These are phyloP conservation scores for Macropodus opercularis DNA, from an alignment of 2,797 vertebrate species.

Conservation along the genomic window DNA sequence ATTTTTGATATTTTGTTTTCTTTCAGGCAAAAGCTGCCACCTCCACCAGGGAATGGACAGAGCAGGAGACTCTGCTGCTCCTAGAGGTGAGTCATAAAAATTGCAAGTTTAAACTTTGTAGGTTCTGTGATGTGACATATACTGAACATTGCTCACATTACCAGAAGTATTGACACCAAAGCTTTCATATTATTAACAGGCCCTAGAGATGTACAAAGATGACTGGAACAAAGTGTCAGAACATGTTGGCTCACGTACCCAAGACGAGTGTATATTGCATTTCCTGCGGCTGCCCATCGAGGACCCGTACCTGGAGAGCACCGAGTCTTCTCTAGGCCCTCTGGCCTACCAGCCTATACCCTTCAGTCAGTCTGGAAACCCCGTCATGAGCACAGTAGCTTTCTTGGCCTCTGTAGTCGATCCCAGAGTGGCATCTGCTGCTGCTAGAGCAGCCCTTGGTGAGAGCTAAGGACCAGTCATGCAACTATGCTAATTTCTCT, in stretches of 20 bases:
- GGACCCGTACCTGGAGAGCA: conserved; percentile 94
- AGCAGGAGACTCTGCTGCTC: conserved; percentile 95
- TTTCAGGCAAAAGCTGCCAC: conserved; percentile 86
- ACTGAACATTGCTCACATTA: not conserved
- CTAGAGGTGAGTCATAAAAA: conserved; percentile 91
- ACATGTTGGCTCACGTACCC: conserved; percentile 94
- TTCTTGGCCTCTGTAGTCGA: conserved; percentile 97
- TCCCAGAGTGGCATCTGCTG: conserved; percentile 93
- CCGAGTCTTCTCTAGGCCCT: conserved; percentile 89
- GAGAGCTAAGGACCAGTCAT: conserved; percentile 28
- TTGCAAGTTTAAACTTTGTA: too few species aligned
- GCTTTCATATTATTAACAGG: conserved; percentile 72
- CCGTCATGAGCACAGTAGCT: conserved; percentile 97
- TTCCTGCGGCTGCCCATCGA: conserved; percentile 95
- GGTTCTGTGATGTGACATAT: not conserved
- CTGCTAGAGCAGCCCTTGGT: conserved; percentile 93
- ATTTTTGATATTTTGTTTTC: not conserved
- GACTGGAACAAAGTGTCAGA: conserved; percentile 99
- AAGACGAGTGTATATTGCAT: conserved; percentile 97
- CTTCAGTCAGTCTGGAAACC: conserved; percentile 98
- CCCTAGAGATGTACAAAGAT: conserved; percentile 97
- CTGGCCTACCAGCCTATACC: conserved; percentile 96
- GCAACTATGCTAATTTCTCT: not conserved
- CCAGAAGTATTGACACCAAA: not conserved
- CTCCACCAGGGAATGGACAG: conserved; percentile 94